Conservation (phyloP, 2,797 vertebrate species). For the Lemur catta region DNA sequence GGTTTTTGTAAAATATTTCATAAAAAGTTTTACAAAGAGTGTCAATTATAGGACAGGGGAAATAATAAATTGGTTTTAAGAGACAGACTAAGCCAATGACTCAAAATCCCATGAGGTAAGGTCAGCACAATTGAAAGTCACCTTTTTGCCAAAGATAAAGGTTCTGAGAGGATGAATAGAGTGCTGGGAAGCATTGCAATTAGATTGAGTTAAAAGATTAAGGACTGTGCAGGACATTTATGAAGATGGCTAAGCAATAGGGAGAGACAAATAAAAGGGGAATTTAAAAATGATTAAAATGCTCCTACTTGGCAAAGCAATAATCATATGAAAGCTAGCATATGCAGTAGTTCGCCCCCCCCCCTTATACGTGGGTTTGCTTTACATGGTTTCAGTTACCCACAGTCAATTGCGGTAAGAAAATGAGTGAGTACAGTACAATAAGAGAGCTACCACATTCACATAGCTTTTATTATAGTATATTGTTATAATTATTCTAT, state of each 20-base stretch:
- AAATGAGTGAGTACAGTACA: background rate
- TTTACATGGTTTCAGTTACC: background rate
- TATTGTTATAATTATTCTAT: background rate
- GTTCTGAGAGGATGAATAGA: background rate
- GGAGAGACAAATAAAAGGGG: background rate
- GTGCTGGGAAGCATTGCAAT: background rate
- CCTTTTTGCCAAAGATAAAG: background rate
- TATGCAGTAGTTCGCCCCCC: background rate
- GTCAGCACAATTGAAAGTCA: background rate
- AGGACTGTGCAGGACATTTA: constrained; percentile 3
- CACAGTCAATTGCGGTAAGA: background rate
- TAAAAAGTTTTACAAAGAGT: constrained; percentile 9
- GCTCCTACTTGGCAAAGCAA: background rate
- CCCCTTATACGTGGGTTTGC: background rate
- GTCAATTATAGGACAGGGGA: background rate
- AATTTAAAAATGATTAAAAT: constrained; percentile 42
- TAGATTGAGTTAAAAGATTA: constrained; percentile 26
- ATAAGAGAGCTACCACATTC: background rate
- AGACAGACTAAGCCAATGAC: background rate
- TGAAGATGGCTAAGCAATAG: constrained; percentile 20
- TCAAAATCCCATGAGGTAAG: constrained; percentile 41
- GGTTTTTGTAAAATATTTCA: constrained; percentile 26
- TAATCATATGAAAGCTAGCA: constrained; percentile 25
- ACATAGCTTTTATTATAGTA: background rate
- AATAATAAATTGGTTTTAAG: background rate